phyloP scores from a whole-genome alignment of 64 coral and sea anemone species.

The Actinia tenebrosa region DNA sequence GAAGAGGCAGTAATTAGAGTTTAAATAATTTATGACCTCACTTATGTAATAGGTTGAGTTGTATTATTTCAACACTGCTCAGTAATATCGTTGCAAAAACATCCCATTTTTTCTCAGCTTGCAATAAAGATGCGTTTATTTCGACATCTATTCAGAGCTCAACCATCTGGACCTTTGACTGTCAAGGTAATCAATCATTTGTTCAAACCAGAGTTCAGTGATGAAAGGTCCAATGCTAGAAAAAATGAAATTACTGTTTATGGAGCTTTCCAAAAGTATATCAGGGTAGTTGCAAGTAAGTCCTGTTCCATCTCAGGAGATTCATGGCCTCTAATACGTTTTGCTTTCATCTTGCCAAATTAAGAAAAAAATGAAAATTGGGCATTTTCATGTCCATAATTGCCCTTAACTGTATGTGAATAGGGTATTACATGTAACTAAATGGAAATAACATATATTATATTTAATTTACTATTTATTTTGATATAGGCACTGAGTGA shows the following conservation, averaged over 20 bases:
- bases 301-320: background rate
- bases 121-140: background rate
- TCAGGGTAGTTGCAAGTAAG: constrained; percentile 48
- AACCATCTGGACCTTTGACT: background rate
- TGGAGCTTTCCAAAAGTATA: constrained; percentile 33
- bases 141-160: constrained; percentile 23
- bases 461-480: background rate
- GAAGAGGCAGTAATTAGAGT: background rate
- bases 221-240: constrained; percentile 30
- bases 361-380: background rate
- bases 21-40: constrained; percentile 10
- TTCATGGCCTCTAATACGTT: background rate
- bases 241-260: constrained; percentile 35
- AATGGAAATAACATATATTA: background rate
- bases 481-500: no score
- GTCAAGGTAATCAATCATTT: background rate
- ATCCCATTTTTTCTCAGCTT: background rate
- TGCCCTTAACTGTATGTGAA: background rate
- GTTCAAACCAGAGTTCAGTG: constrained; percentile 37
- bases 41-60: constrained; percentile 5
- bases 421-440: background rate
- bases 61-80: constrained; percentile 1
- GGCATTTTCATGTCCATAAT: background rate
- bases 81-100: background rate
- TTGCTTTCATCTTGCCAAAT: background rate